phyloP scores from a whole-genome alignment of 2,888 invertebrate genomes.

The Lepeophtheirus nordmannii region DNA sequence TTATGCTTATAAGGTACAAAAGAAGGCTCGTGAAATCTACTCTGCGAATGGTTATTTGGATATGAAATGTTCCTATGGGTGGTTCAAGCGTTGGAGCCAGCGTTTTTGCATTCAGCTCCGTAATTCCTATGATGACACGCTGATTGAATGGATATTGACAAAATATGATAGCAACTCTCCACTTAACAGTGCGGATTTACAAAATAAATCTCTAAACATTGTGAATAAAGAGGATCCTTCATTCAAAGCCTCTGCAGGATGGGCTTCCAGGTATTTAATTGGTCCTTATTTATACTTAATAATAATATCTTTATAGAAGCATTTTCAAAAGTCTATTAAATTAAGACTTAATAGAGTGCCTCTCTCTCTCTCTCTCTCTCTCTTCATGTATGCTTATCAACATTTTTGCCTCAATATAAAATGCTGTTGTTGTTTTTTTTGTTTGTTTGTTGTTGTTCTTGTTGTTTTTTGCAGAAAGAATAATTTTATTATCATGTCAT shows the following conservation, averaged over 20 bases:
- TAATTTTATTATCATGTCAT: too few species aligned
- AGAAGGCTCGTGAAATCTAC: conserved; percentile 5
- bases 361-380: too few species aligned
- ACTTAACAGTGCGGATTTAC: background rate
- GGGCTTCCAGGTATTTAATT: conserved; percentile 8
- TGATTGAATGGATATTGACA: conserved; percentile 14
- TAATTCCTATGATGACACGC: conserved; percentile 7
- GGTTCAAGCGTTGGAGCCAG: conserved; percentile 20
- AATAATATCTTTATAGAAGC: background rate
- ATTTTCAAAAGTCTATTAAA: too few species aligned
- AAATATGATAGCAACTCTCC: conserved; percentile 5
- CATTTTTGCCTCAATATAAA: too few species aligned
- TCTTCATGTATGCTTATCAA: too few species aligned
- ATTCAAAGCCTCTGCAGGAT: conserved; percentile 17
- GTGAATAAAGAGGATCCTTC: conserved; percentile 5
- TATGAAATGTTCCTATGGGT: conserved; percentile 22
- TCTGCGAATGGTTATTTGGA: background rate
- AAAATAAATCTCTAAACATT: background rate
- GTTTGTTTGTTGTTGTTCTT: too few species aligned
- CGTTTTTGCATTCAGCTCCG: conserved; percentile 15
- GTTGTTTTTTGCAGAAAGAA: too few species aligned
- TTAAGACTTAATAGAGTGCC: too few species aligned
- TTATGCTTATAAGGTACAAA: background rate
- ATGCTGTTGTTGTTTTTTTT: too few species aligned
- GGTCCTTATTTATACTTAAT: background rate